Evolutionary conservation across 1,140 invertebrate species (phyloP), one percentile per base, ranked within the genome.

Genomic region (Papilio polyxenes): DNA sequence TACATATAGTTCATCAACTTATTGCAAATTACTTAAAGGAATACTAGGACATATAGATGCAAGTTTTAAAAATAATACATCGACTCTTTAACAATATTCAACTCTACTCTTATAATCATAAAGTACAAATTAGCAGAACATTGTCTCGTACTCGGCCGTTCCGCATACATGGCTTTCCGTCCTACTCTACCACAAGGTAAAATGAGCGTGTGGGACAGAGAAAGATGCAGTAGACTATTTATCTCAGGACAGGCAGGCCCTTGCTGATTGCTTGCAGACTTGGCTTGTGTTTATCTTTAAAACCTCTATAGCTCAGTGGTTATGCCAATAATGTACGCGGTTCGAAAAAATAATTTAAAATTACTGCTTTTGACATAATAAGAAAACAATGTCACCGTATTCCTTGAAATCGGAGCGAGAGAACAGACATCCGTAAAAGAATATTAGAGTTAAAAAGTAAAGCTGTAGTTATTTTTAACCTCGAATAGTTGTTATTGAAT

Each of bases 61-160:
- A 72, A 72, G 31, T 40, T 72, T 37, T 72, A 72, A 37, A 72
- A 72, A 72, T 72, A 72, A 37, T 37, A 37, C 65, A 72, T 37
- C 13, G 13, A 72, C 13, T 3, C 0, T 5, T 17, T 7, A 72
- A 15, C 65, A 72, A 72, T 37, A 72, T 15, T 72, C 65, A 37
- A 72, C 31, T 72, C 65, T 72, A 72, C 5, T 0, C 0, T 2
- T 8, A 15, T 37, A 5, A 11, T 0, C 13, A 17, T 72, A 15
- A 40, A 15, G 31, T 72, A 40, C 10, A 72, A 72, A 37, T 40
- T 72, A 37, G 13, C 65, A 62, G 6, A 40, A 15, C 65, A 69
- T 69, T 37, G 31, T 65, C 11, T 17, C 15, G 2, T 15, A 69
- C 65, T 72, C 6, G 17, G 65, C 31, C 23, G 37, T 72, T 72